These are phyloP conservation scores for Pentalonia nigronervosa DNA, from an alignment of 1,140 invertebrate genomes.

Conservation along the genomic window DNA sequence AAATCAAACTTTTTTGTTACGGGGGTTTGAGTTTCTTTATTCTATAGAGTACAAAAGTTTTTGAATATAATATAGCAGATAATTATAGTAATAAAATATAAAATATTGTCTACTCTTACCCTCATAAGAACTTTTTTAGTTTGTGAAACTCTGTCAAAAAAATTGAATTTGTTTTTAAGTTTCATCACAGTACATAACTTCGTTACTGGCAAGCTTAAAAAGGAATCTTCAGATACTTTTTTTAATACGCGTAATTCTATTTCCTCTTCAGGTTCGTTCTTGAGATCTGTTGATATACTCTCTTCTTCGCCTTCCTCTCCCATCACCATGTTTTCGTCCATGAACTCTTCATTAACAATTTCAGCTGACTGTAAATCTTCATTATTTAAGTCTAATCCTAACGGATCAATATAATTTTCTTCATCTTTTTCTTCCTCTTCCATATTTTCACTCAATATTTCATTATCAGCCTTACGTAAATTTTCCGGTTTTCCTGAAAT, in stretches of 20 bases:
- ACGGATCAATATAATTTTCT: not conserved
- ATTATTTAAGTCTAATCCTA: not conserved
- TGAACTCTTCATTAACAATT: constrained; percentile 22
- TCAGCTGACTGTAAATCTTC: not conserved
- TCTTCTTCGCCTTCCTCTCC: constrained; percentile 38
- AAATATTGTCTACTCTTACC: not conserved
- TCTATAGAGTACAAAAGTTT: not conserved
- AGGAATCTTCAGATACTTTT: constrained; percentile 55
- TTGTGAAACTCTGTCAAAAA: constrained; percentile 87
- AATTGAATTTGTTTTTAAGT: constrained; percentile 90
- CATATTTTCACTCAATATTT: not conserved
- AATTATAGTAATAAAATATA: not conserved
- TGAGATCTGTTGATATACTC: not conserved
- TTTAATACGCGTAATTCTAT: constrained; percentile 59
- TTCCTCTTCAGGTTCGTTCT: not conserved
- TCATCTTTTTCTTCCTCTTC: not conserved
- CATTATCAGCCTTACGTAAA: not conserved
- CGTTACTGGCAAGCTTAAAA: constrained; percentile 63
- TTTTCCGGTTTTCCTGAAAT: not conserved
- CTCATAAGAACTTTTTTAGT: constrained; percentile 81
- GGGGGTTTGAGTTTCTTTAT: not conserved
- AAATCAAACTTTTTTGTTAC: not conserved
- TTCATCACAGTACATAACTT: constrained; percentile 63
- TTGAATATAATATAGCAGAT: not conserved
- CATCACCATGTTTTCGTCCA: constrained; percentile 3